Base-by-base conservation (phyloP, 2,797 vertebrate species). In the Pseudotriccus pelzelni region DNA sequence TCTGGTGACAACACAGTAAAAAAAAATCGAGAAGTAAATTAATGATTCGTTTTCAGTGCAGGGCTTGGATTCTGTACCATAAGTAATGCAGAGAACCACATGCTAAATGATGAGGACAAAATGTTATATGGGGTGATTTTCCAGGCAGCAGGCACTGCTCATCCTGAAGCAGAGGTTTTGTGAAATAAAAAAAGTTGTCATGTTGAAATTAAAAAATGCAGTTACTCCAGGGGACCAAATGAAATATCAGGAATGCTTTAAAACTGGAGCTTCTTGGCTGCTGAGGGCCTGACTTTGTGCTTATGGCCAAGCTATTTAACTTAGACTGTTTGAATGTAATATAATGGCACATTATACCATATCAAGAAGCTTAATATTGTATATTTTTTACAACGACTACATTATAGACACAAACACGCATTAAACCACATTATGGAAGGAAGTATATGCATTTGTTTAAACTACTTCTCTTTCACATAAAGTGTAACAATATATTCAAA, bases 81-180 rank as follows among this genome's bases (percentile, higher is more conserved):
- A 84, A 95, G 93, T 94, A 95, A 87, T 80, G 91, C 49, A 77
- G 67, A 79, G 94, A 86, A 58, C 21, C 79, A 53, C 46, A 47
- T 64, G 60, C 5, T 91, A 87, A 90, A 87, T 53, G 83, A 80
- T 37, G 77, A 93, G 32, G 46, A 82, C 67, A 58, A 87, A 82
- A 91, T 82, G 43, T 68, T 52, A 3, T 28, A 67, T 10, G 34
- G 52, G 23, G 41, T 84, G 75, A 72, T 70, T 87, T 96, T 78
- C 49, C 39, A 87, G 67, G 82, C 89, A 84, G 49, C 63, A 86
- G 60, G 34, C 83, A n/a, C 53, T 79, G 60, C 43, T 93, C 68
- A 52, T 85, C n/a, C 56, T 70, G 85, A 58, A 90, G 80, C 77
- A 79, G 64, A 81, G 32, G 11, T 87, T 93, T 90, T 68, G 56